Evolutionary conservation across 2,888 invertebrate species (phyloP).

Genomic region (Tetropium fuscum): DNA sequence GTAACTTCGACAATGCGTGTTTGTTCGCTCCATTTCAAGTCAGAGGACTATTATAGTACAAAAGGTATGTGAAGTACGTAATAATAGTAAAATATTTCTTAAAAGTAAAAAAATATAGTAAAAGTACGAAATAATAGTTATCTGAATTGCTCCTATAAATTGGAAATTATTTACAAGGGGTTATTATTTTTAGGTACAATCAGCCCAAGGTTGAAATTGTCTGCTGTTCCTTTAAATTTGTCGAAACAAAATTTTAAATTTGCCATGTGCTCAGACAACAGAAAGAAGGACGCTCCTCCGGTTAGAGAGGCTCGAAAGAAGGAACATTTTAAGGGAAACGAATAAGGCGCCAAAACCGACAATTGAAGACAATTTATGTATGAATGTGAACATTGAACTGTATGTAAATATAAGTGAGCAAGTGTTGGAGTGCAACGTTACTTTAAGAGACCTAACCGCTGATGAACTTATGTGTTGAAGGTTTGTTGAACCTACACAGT

Average conservation of each 20-base stretch:
- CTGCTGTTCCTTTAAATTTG: neutral
- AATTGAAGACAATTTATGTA: neutral
- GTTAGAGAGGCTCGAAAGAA: neutral
- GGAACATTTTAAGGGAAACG: neutral
- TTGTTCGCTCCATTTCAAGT: neutral
- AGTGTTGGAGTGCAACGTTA: no score
- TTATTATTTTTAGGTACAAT: neutral
- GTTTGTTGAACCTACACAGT: no score
- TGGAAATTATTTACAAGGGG: neutral
- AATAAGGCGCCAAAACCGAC: neutral
- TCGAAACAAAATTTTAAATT: neutral
- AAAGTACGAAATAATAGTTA: no score
- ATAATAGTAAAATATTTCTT: neutral
- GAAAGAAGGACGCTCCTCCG: neutral
- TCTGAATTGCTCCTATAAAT: no score
- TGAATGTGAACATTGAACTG: neutral
- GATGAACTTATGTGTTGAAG: no score
- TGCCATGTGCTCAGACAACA: neutral
- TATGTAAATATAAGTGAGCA: no score
- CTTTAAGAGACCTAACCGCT: no score
- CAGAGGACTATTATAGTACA: neutral
- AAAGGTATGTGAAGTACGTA: no score
- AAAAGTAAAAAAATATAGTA: neutral
- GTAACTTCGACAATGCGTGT: neutral
- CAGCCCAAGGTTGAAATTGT: neutral